These are phyloP conservation scores for Chesias legatella DNA, from an alignment of 2,888 invertebrate genomes.

Conservation along the genomic window DNA sequence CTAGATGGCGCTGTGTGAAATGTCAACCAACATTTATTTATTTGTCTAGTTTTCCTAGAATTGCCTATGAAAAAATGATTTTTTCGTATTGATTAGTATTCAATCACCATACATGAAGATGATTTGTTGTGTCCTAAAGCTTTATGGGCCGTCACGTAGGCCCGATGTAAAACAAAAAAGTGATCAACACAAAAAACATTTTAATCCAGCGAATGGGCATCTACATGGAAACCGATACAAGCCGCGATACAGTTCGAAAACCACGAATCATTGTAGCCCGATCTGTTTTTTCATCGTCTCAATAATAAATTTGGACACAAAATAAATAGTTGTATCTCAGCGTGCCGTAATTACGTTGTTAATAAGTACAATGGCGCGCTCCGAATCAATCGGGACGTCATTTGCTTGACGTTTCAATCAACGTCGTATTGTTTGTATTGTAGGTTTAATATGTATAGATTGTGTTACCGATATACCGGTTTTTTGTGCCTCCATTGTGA, in stretches of 20 bases:
- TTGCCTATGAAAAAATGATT: no score
- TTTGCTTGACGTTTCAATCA: slow-evolving; percentile 79
- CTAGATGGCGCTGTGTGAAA: no score
- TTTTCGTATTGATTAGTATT: no score
- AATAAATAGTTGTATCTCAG: slow-evolving; percentile 74
- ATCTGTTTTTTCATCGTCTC: slow-evolving; percentile 63
- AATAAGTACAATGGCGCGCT: slow-evolving; percentile 69
- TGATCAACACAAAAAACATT: slow-evolving; percentile 39
- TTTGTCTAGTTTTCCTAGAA: no score
- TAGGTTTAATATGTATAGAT: slow-evolving; percentile 75
- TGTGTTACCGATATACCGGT: slow-evolving; percentile 77
- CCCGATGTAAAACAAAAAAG: slow-evolving; percentile 33
- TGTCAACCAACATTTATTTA: no score
- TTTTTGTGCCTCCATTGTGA: slow-evolving; percentile 58
- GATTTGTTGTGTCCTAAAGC: no score
- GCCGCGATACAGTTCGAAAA: slow-evolving; percentile 51
- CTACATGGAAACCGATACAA: slow-evolving; percentile 63
- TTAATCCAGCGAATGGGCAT: slow-evolving; percentile 33
- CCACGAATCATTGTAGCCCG: slow-evolving; percentile 62
- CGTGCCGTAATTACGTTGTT: slow-evolving; percentile 75
- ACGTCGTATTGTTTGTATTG: slow-evolving; percentile 77
- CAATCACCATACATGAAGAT: no score
- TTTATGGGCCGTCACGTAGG: background rate
- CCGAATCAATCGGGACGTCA: slow-evolving; percentile 72
- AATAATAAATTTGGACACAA: slow-evolving; percentile 71